Conservation (phyloP, 2,888 invertebrate species). For the Monochamus alternatus region DNA sequence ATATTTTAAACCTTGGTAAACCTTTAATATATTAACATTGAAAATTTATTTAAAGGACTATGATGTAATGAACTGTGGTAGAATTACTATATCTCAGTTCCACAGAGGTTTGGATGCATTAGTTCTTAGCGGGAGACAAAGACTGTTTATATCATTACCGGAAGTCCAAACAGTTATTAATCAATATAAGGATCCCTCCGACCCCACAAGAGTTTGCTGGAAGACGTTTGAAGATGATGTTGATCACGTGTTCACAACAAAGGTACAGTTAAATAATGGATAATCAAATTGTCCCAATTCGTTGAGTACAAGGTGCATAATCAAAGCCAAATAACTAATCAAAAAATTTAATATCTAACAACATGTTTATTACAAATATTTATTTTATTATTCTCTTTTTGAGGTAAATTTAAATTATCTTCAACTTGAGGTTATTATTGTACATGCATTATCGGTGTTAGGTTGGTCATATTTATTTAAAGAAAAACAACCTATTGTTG, state of each 20-base stretch:
- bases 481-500: too few relatives aligned
- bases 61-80: slow-evolving; percentile 80
- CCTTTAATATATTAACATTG: not conserved
- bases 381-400: too few relatives aligned
- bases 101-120: slow-evolving; percentile 79
- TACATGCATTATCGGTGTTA: not conserved
- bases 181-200: slow-evolving; percentile 83
- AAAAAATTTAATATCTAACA: too few relatives aligned
- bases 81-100: slow-evolving; percentile 81
- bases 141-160: slow-evolving; percentile 74
- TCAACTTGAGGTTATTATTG: too few relatives aligned
- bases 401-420: too few relatives aligned
- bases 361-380: too few relatives aligned
- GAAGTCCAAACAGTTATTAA: slow-evolving; percentile 79
- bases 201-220: slow-evolving; percentile 81
- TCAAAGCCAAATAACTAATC: too few relatives aligned
- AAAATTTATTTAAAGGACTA: slow-evolving; percentile 73
- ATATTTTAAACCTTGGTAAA: too few relatives aligned
- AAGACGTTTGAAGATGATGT: slow-evolving; percentile 85
- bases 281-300: not conserved
- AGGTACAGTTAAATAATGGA: slow-evolving; percentile 54
- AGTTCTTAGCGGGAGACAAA: slow-evolving; percentile 76
- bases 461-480: not conserved
- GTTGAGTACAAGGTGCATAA: too few relatives aligned
- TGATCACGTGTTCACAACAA: slow-evolving; percentile 75